A percentile compares a stretch with the other conserved stretches of the same genome.
These are phyloP conservation scores for Stylophora pistillata DNA, from an alignment of 64 coral and sea anemone species.

Conservation along the genomic window DNA sequence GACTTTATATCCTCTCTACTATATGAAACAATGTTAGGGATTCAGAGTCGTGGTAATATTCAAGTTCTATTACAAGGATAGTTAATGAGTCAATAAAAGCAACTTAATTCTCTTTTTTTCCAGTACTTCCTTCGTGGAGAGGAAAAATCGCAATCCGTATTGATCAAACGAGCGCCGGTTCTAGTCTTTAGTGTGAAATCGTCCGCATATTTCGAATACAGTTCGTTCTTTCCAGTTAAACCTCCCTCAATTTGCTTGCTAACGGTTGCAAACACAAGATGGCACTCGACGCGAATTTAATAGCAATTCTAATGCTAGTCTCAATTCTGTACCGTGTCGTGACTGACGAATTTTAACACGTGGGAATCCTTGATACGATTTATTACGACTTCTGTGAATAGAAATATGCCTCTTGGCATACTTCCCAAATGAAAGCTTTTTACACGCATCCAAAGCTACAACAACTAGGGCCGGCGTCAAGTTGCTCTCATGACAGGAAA, in stretches of 20 bases:
- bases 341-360: neutral
- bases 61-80: neutral
- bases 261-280: no score
- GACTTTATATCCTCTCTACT: neutral
- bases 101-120: neutral
- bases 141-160: neutral
- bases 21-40: neutral
- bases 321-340: neutral
- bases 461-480: conserved; percentile 7
- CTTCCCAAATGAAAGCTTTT: conserved; percentile 19
- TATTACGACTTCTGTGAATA: neutral
- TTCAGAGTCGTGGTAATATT: neutral
- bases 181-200: neutral
- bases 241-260: no score
- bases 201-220: neutral
- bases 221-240: neutral
- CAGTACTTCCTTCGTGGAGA: neutral
- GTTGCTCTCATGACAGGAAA: conserved; percentile 34
- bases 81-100: neutral
- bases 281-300: no score
- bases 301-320: neutral
- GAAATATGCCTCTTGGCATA: neutral
- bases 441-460: neutral
- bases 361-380: neutral
- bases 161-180: neutral